These are phyloP conservation scores for Atrina japonica DNA, from an alignment of 2,888 invertebrate genomes.

Conservation along the genomic window DNA sequence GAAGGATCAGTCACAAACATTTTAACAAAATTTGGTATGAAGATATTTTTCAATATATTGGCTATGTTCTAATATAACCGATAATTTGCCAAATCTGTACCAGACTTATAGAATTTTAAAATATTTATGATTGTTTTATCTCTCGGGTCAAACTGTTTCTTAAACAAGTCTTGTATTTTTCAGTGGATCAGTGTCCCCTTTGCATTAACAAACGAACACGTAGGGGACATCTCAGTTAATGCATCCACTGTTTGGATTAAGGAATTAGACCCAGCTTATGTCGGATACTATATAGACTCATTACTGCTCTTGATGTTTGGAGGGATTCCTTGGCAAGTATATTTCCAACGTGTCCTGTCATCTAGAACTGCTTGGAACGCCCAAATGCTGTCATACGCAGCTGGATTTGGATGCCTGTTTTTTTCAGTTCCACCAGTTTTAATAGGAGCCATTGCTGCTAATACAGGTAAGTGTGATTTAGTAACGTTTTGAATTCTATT, in stretches of 20 bases:
- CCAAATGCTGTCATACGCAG: conserved; percentile 96
- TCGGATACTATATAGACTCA: conserved; percentile 73
- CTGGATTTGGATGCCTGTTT: conserved; percentile 95
- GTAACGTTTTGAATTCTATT: too few relatives aligned
- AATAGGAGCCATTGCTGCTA: conserved; percentile 97
- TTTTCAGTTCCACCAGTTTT: conserved; percentile 98
- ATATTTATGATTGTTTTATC: too few relatives aligned
- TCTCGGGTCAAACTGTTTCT: too few relatives aligned
- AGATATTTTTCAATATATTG: too few relatives aligned
- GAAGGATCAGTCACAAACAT: too few relatives aligned
- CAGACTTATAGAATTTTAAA: too few relatives aligned
- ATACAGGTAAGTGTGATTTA: too few relatives aligned
- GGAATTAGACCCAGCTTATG: conserved; percentile 54
- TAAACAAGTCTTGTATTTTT: too few relatives aligned
- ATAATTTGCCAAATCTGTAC: too few relatives aligned
- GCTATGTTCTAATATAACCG: too few relatives aligned
- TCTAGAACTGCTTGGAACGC: conserved; percentile 96
- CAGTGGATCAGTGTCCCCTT: conserved; percentile 98
- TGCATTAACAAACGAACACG: conserved; percentile 94
- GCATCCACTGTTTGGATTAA: conserved; percentile 84
- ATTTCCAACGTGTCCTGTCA: conserved; percentile 98
- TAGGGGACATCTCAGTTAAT: conserved; percentile 86
- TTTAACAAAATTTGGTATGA: too few relatives aligned
- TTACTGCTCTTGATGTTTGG: conserved; percentile 76
- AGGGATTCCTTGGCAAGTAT: conserved; percentile 83